These are phyloP conservation scores for Drosophila bipectinata DNA, from an alignment of 1,140 invertebrate species.

Conservation along the genomic window DNA sequence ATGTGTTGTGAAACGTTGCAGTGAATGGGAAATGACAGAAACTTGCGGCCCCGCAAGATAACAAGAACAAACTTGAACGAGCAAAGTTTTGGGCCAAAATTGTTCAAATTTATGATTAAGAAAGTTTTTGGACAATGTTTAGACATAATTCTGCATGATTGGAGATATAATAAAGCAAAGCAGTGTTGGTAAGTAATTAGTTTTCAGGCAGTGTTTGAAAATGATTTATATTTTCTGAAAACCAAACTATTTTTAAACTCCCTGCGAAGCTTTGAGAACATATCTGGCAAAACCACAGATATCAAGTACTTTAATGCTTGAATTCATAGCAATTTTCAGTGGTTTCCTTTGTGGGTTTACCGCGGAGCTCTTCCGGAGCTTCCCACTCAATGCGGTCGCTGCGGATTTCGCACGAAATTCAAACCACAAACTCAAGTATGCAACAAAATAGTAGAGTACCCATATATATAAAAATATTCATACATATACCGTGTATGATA, in stretches of 20 bases:
- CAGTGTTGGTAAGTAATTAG: not conserved
- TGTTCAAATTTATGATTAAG: not conserved
- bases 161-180: too few species aligned
- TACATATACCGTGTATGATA: slow-evolving; percentile 5
- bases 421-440: slow-evolving; percentile 27
- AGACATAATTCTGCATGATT: too few species aligned
- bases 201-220: not conserved
- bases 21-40: slow-evolving; percentile 16
- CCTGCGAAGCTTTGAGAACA: not conserved
- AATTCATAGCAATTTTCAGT: slow-evolving; percentile 10
- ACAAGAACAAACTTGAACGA: not conserved
- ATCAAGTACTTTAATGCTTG: slow-evolving; percentile 29
- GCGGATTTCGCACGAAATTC: slow-evolving; percentile 16
- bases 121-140: not conserved
- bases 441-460: slow-evolving; percentile 9
- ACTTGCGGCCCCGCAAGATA: slow-evolving; percentile 5
- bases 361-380: slow-evolving; percentile 2
- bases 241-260: too few species aligned
- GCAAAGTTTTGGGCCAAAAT: slow-evolving; percentile 21
- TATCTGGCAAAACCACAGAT: slow-evolving; percentile 19
- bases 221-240: not conserved
- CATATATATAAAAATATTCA: slow-evolving; percentile 2
- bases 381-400: slow-evolving; percentile 18
- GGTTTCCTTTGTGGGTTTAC: slow-evolving; percentile 7
- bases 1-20: slow-evolving; percentile 17